These are phyloP conservation scores for Minunthozetes semirufus DNA, from an alignment of 2,888 invertebrate species.

Conservation along the genomic window DNA sequence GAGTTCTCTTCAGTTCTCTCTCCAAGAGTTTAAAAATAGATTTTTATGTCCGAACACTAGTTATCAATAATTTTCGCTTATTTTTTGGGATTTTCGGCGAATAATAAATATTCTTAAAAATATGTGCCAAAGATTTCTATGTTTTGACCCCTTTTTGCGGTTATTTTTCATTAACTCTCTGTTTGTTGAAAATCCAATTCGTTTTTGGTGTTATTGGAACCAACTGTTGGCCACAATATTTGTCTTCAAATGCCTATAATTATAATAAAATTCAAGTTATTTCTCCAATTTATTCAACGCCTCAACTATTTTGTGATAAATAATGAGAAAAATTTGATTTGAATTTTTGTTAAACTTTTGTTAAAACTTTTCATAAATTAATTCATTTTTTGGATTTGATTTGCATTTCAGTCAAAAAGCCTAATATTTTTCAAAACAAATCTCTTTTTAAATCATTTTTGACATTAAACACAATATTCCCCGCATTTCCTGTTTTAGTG, in stretches of 20 bases:
- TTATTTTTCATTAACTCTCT: neutral
- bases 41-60: neutral
- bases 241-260: neutral
- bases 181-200: neutral
- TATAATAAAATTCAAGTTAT: neutral
- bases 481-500: neutral
- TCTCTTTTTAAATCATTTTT: too few species aligned
- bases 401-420: too few species aligned
- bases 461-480: too few species aligned
- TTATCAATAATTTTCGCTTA: neutral
- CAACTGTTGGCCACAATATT: too few species aligned
- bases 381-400: too few species aligned
- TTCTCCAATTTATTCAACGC: neutral
- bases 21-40: neutral
- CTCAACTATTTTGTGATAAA: neutral
- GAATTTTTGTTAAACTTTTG: neutral
- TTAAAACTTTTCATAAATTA: too few species aligned
- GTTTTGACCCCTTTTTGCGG: neutral
- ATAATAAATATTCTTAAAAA: neutral
- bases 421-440: too few species aligned
- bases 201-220: neutral
- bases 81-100: neutral
- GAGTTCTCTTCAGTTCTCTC: neutral
- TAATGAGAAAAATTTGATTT: neutral
- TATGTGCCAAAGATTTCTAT: constrained; percentile 5